Conservation (phyloP, 1,140 invertebrate genomes). For the Panagrolaimus sp. region DNA sequence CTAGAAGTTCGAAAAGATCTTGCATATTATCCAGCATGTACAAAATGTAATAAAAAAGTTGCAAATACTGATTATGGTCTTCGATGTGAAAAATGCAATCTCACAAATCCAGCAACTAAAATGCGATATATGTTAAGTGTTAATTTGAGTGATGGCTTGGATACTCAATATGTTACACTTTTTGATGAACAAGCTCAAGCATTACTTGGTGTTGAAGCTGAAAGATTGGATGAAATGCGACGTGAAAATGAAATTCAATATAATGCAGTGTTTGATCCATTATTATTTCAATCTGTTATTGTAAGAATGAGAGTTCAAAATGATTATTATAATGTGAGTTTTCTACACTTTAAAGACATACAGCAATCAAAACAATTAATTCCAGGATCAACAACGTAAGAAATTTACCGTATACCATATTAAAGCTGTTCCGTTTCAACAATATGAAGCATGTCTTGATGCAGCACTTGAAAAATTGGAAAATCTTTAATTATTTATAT, state of each 20-base stretch:
- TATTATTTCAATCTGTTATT: neutral
- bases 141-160: neutral
- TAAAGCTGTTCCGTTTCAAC: neutral
- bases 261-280: neutral
- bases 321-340: conserved; percentile 6
- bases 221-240: neutral
- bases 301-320: neutral
- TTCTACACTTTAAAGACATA: neutral
- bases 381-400: conserved; percentile 1
- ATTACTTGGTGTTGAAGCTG: neutral
- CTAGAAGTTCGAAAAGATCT: neutral
- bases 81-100: neutral
- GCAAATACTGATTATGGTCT: neutral
- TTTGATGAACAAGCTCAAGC: neutral
- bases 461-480: neutral
- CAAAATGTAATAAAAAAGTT: neutral
- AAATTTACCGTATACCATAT: neutral
- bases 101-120: neutral
- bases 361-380: too few species aligned
- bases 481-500: neutral
- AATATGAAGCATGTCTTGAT: neutral
- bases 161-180: neutral
- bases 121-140: neutral
- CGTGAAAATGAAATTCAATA: neutral
- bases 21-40: neutral